Base-by-base conservation (phyloP, 2,113 vertebrate genomes). In the Cebidichthys violaceus region DNA sequence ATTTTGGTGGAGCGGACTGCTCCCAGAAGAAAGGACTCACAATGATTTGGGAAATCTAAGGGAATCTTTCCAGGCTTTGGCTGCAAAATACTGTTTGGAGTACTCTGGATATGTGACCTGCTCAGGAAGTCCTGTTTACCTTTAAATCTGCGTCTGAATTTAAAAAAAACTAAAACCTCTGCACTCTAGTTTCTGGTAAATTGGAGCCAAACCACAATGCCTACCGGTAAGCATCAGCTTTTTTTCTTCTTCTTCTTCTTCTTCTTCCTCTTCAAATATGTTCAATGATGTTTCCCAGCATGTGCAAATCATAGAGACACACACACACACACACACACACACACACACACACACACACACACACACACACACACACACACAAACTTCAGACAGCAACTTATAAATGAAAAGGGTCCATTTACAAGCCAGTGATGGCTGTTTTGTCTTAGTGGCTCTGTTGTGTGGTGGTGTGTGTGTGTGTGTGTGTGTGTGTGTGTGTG, bases 161-260 rank as follows among this genome's bases (percentile, higher is more conserved):
- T 8, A 22, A 59, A n/a, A 60, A n/a, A 3, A 6, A 54, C 29
- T 18, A 35, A 27, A 17, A 70, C 31, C 55, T 14, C 66, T 47
- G 74, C 24, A 27, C 4, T 47, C 5, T 24, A 2, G 37, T 77
- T 62, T 78, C 62, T 70, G 52, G 54, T 85, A 70, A 79, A 83
- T 79, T 31, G 55, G 76, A 83, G 33, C 29, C 47, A 71, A 89
- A 52, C 72, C 84, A 89, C 76, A 68, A 94, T 94, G 94, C 94
- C 94, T 33, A 94, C 94, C 4, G 94, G 94, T 94, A 91, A 94
- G 92, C 17, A 78, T 2, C 24, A 80, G 45, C 22, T 47, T 54
- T 60, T 52, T 18, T 52, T 52, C 41, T 24, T 31, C 20, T 45
- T 31, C 64, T 9, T 9, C 15, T n/a, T n/a, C n/a, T 24, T 33